Evolutionary conservation across 2,888 invertebrate genomes (phyloP), one percentile per base, ranked within the genome.

Genomic region (Lepas anatifera): DNA sequence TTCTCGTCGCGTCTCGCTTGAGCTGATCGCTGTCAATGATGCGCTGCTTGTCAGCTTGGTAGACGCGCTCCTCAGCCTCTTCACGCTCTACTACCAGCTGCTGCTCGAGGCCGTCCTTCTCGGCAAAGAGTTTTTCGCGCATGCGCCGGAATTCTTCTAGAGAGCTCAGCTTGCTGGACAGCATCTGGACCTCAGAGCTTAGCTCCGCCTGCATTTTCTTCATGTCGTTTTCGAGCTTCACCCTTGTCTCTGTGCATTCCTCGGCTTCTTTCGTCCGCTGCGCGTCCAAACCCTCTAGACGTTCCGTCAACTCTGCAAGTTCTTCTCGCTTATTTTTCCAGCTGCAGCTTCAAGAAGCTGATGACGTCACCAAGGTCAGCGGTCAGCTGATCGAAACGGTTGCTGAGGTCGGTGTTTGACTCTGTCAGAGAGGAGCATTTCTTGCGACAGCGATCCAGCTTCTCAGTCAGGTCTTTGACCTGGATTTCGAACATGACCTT

Each of bases 61-160:
- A 39, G 39, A 66, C 25, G 16, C 37, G 39, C 27, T 66, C 41
- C 41, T 66, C 66, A 27, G 66, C 66, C n/a, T 66, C 66, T 2
- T 25, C 4, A 2, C 39, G 39, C 66, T 66, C 25, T 39, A 16
- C 10, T 39, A 27, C 66, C 41, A 66, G 66, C 39, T 25, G 66
- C 25, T 25, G 66, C 39, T 66, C 66, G 25, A 66, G 66, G 2
- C 6, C 66, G 27, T 8, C 18, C 41, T 25, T 39, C 66, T 66
- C 66, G 13, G 10, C 66, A 25, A 66, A 39, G 25, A 66, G 41
- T 27, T 39, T 66, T 25, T 66, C 66, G 25, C 66, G 66, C 66
- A 66, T 66, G 39, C 66, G 66, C n/a, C 66, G 66, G 27, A 66
- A 66, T 27, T 66, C 66, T 27, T 66, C 66, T 16, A 66, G 66